Conservation (phyloP, 2,113 vertebrate genomes). For the Pyrgilauda ruficollis region DNA sequence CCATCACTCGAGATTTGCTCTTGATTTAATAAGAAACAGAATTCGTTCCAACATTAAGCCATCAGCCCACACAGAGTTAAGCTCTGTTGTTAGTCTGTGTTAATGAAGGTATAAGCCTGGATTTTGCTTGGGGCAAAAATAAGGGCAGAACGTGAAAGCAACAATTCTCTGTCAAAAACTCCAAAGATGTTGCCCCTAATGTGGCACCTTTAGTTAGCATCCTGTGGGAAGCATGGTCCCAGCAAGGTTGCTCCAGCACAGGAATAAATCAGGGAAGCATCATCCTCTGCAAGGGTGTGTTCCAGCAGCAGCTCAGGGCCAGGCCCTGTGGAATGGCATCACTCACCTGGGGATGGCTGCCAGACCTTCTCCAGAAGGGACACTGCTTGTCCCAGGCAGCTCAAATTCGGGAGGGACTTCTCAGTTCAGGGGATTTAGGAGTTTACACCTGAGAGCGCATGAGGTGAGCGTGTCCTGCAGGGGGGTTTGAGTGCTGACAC, state of each 20-base stretch:
- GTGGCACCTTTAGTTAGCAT: background rate
- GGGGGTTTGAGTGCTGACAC: background rate
- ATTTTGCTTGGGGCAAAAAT: background rate
- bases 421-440: background rate
- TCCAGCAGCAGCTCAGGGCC: background rate
- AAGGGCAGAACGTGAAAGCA: background rate
- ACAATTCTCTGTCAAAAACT: background rate
- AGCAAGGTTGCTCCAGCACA: background rate
- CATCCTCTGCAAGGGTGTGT: background rate
- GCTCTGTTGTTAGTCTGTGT: background rate
- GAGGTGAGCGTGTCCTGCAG: fast-evolving
- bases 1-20: background rate
- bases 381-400: background rate
- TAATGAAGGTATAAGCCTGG: background rate
- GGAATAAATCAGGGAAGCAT: background rate
- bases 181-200: background rate
- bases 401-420: background rate
- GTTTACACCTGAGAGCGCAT: background rate
- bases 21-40: background rate
- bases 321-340: background rate
- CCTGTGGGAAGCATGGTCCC: background rate
- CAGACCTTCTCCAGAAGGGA: background rate
- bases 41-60: background rate
- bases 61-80: background rate
- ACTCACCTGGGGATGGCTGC: background rate